Conservation (phyloP, 2,888 invertebrate genomes). For the Linnaemya tessellans region DNA sequence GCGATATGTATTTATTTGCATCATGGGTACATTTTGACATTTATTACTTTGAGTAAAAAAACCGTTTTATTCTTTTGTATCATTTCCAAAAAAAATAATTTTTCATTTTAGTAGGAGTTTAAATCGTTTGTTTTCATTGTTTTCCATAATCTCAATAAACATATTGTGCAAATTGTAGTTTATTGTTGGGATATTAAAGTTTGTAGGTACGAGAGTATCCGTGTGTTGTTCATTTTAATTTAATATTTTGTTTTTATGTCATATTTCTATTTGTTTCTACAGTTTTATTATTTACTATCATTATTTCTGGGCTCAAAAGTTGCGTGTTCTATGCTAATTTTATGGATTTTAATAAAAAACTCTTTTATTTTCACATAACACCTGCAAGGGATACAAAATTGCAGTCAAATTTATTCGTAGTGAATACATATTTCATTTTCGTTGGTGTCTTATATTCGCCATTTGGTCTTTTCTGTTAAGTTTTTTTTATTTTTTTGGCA, state of each 20-base stretch:
- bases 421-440: background rate
- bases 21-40: constrained; percentile 69
- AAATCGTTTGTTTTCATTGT: constrained; percentile 29
- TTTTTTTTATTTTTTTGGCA: background rate
- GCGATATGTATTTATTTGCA: constrained; percentile 64
- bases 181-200: constrained; percentile 35
- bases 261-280: constrained; percentile 17
- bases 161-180: constrained; percentile 37
- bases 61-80: constrained; percentile 40
- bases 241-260: constrained; percentile 33
- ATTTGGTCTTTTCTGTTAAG: background rate
- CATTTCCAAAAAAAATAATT: constrained; percentile 37
- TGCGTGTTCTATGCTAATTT: constrained; percentile 70
- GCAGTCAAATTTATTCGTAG: no score
- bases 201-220: background rate
- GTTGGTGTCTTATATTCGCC: background rate
- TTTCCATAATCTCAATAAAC: constrained; percentile 39
- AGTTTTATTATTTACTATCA: constrained; percentile 15
- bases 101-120: constrained; percentile 57
- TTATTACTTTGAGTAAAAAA: constrained; percentile 58
- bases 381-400: constrained; percentile 44
- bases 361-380: constrained; percentile 39
- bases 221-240: background rate
- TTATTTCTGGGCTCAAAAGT: constrained; percentile 57
- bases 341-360: constrained; percentile 44